phyloP scores from a whole-genome alignment of 2,888 invertebrate genomes.

The Trimorus sp. region DNA sequence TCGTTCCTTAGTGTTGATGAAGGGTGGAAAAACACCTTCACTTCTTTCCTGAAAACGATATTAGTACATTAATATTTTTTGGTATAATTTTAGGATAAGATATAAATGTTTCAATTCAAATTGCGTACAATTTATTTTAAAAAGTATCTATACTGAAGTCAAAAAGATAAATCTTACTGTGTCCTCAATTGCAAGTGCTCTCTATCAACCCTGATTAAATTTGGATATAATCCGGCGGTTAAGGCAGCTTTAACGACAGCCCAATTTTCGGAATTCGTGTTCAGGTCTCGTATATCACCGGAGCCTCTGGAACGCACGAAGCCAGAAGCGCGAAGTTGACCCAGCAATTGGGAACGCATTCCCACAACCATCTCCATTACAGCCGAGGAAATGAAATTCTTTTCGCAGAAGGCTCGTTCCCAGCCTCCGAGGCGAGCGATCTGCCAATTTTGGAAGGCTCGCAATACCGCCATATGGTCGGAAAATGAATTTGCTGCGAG shows the following conservation, averaged over 20 bases:
- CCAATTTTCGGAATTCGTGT: constrained; percentile 93
- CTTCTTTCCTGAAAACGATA: constrained; percentile 83
- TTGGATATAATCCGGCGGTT: constrained; percentile 94
- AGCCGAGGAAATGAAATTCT: constrained; percentile 89
- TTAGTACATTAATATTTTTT: background rate
- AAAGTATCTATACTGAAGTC: too few relatives aligned
- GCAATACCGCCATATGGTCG: constrained; percentile 93
- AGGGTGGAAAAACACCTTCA: constrained; percentile 85
- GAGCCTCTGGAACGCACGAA: constrained; percentile 86
- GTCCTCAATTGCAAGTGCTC: constrained; percentile 85
- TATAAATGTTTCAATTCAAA: too few relatives aligned
- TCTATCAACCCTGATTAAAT: constrained; percentile 89
- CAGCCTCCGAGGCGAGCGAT: constrained; percentile 85
- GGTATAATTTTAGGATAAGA: too few relatives aligned
- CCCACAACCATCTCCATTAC: constrained; percentile 96
- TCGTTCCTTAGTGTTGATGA: constrained; percentile 83
- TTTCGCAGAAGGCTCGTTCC: constrained; percentile 88
- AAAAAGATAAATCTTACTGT: constrained; percentile 81
- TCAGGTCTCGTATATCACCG: constrained; percentile 89
- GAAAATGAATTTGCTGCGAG: constrained; percentile 90
- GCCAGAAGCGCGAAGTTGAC: constrained; percentile 89
- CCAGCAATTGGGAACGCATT: constrained; percentile 91
- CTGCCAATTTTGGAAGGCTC: constrained; percentile 89
- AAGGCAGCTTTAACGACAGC: constrained; percentile 95
- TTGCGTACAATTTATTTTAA: too few relatives aligned